Base-by-base conservation (phyloP, 1,140 invertebrate species). In the Drosophila cardini region DNA sequence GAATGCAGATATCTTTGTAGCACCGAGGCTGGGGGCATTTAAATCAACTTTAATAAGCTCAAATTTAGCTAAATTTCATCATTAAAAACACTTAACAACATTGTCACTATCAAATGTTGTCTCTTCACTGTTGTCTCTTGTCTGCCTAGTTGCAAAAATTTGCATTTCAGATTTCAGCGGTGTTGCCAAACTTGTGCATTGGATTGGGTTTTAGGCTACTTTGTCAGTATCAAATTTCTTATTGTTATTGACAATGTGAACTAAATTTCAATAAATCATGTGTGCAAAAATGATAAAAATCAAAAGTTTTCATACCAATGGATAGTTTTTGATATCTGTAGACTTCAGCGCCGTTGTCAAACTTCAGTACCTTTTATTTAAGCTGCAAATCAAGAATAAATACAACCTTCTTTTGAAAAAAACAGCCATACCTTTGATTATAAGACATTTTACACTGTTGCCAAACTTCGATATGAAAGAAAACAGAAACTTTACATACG, bases 31-130 rank as follows among this genome's bases (percentile, higher is more conserved):
- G 65, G 5, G n/a, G 11, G 26, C 16, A 40, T 65, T 65, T 50
- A 38, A 48, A 70, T 55, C 58, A 63, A 69, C 36, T 63, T 36
- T 62, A 16, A 63, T 52, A 40, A 52, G 61, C 46, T n/a, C 34
- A 15, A 40, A 57, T 42, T 15, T 57, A 43, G 55, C 55, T 30
- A 57, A 57, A 43, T 57, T 55, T 53, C 61, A 62, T 62, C 60
- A 62, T 62, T 40, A 50, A 62, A 62, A 55, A 55, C 52, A 57
- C 21, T 57, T 42, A 43, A 57, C 48, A 40, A 40, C 38, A 40
- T 40, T 52, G 48, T 52, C 48, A 34, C 9, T 55, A 55, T 55
- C 52, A 40, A 55, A 55, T 50, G n/a, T 26, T 26, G 21, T 26
- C 21, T 3, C 21, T 26, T 34, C 36, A 11, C 15, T 58, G 9